Evolutionary conservation across 2,797 vertebrate genomes (phyloP).

Genomic region (Sarcoramphus papa): DNA sequence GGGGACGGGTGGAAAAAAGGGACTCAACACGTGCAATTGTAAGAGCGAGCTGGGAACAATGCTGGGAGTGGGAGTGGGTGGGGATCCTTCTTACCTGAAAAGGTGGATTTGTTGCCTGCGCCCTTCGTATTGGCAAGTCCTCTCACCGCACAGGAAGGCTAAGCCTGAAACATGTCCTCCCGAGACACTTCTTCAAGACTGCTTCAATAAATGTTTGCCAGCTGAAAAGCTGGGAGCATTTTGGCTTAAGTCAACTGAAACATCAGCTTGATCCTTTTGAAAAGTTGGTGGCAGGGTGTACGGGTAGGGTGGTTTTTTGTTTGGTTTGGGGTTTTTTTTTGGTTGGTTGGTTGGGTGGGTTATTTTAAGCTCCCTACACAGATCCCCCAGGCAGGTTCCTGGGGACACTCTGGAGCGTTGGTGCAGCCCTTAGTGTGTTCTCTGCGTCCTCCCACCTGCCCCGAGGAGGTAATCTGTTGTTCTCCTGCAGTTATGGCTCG

Average conservation of each 20-base stretch:
- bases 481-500: not conserved
- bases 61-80: accelerated
- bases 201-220: not conserved
- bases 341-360: too few relatives aligned
- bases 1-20: too few relatives aligned
- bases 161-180: not conserved
- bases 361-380: not conserved
- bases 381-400: not conserved
- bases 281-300: too few relatives aligned
- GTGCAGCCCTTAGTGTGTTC: not conserved
- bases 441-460: not conserved
- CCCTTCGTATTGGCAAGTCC: not conserved
- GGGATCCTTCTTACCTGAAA: not conserved
- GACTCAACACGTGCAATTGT: accelerated
- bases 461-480: not conserved
- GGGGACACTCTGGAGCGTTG: too few relatives aligned
- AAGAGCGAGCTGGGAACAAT: accelerated
- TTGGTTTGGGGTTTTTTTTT: not conserved
- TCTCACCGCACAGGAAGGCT: not conserved
- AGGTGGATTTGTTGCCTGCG: not conserved
- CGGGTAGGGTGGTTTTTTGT: too few relatives aligned
- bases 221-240: not conserved
- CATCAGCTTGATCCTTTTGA: not conserved
- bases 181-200: not conserved
- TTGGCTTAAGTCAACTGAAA: not conserved